Evolutionary conservation across 2,797 vertebrate species (phyloP).

Genomic region (Podarcis lilfordi): DNA sequence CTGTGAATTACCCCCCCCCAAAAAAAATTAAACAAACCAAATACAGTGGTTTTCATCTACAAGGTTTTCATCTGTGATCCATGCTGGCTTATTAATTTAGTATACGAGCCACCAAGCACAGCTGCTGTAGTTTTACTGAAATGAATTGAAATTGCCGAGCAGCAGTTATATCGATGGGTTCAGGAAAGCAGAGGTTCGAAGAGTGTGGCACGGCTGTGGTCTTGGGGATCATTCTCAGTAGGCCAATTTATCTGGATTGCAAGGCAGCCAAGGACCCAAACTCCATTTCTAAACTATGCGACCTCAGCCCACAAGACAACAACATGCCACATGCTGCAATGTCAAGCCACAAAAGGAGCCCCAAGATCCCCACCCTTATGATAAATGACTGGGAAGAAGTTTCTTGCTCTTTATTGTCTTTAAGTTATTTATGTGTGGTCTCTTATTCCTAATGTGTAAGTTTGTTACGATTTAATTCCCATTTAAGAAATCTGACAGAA

Average conservation of each 20-base stretch:
- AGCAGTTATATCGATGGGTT: constrained; percentile 1
- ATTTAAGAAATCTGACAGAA: not conserved
- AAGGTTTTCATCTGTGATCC: constrained; percentile 1
- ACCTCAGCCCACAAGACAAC: not conserved
- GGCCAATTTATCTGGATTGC: not conserved
- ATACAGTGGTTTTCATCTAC: not conserved
- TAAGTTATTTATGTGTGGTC: not conserved
- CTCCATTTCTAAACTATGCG: not conserved
- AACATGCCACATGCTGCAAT: not conserved
- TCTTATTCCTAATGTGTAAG: not conserved
- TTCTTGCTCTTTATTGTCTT: not conserved
- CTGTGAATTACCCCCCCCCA: not conserved
- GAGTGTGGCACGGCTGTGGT: not conserved
- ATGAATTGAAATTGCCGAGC: not conserved
- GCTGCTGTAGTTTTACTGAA: not conserved
- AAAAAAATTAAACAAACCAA: not conserved
- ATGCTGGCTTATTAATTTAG: constrained; percentile 12
- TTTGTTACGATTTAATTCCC: not conserved
- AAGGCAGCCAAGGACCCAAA: not conserved
- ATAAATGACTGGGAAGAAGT: not conserved
- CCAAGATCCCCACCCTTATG: not conserved
- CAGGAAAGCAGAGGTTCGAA: constrained; percentile 1
- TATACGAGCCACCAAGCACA: not conserved
- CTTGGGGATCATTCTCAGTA: not conserved
- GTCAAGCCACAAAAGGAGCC: not conserved